A percentile compares a stretch with the other conserved stretches of the same genome.
phyloP scores from a whole-genome alignment of 2,797 vertebrate genomes.

The Falco cherrug region DNA sequence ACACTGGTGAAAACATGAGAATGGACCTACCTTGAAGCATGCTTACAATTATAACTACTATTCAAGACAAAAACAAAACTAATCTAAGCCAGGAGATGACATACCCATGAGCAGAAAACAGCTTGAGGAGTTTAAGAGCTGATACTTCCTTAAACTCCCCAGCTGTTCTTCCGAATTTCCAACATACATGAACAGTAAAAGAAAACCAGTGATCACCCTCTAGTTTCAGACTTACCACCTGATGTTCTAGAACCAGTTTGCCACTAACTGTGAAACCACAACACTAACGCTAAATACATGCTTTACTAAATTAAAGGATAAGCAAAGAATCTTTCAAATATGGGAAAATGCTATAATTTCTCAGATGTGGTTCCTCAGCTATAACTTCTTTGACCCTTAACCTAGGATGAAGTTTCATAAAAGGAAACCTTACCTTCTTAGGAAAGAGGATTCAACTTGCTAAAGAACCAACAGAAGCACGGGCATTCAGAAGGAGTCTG shows the following conservation, averaged over 20 bases:
- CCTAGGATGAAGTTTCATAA: background rate
- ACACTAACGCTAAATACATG: background rate
- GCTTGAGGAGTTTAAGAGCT: background rate
- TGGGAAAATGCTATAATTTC: background rate
- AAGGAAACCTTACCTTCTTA: slow-evolving; percentile 5
- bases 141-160: background rate
- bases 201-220: background rate
- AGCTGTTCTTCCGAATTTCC: slow-evolving; percentile 18
- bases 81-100: background rate
- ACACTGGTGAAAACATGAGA: background rate
- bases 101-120: background rate
- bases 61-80: background rate
- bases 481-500: too few species aligned
- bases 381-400: background rate
- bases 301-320: background rate
- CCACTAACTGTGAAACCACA: slow-evolving; percentile 36
- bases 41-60: background rate
- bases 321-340: background rate
- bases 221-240: background rate
- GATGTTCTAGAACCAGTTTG: background rate
- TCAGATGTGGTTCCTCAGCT: background rate
- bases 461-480: background rate
- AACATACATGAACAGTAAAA: background rate
- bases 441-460: background rate
- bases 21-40: background rate